Evolutionary conservation across 2,797 vertebrate genomes (phyloP), one percentile per base, ranked within the genome.

Genomic region (Dallia pectoralis): DNA sequence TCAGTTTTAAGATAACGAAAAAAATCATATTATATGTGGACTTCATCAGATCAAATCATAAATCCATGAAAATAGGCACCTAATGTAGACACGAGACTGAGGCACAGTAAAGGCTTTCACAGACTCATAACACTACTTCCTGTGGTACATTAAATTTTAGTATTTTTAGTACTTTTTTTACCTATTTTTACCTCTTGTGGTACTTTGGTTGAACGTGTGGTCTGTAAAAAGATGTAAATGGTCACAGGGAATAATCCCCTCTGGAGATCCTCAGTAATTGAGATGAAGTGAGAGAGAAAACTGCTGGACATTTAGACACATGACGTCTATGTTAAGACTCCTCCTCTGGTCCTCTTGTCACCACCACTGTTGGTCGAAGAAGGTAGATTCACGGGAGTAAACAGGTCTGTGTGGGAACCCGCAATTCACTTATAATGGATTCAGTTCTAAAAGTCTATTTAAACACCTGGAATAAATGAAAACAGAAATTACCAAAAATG

Each of bases 221-320:
- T 66, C 40, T 40, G 64, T 40, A 68, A 25, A 47, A 77, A 79
- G 77, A 76, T 79, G 67, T 81, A 81, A 83, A 74, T 44, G 66
- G 65, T 36, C 66, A 67, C 22, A 70, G 80, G 51, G 15, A 62
- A 67, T 89, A 91, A 91, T 91, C 88, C 84, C 61, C 69, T 84
- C 25, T 59, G 70, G 68, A 84, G 88, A 91, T 81, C 88, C 88
- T 81, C 66, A 72, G 69, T 88, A 90, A 89, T 78, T 85, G 85
- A 86, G 87, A 89, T 91, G 77, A 90, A 82, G 84, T 77, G 61
- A 51, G 33, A 64, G 69, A 84, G 82, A 75, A 79, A 25, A 63
- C 72, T 64, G 69, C 74, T 84, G 74, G 40, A 74, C 62, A n/a
- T 32, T 63, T 64, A 40, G 30, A 79, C 72, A 64, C 69, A 70